Evolutionary conservation across 2,888 invertebrate species (phyloP), one percentile per base, ranked within the genome.

Genomic region (Drosophila emarginata): DNA sequence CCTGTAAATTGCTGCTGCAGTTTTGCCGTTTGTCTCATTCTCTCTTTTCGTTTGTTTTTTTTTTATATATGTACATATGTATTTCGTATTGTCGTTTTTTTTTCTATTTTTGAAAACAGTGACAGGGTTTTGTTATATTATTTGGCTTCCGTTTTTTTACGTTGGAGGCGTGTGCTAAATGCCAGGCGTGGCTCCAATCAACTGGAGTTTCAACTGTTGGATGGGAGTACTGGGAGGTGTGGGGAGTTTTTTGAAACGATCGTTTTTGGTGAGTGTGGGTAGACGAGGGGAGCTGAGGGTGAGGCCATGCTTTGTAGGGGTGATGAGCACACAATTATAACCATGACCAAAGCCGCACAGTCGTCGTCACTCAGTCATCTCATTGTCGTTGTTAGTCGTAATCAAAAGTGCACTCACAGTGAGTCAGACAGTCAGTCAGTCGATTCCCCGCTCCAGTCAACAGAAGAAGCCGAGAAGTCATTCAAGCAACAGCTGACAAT

Each of bases 321-420:
- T 79, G 86, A 80, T 86, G 77, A 74, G 84, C 69, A 54, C 67
- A 82, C 80, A 77, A 65, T 64, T 67, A 69, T 56, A 80, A 67
- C 70, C 79, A 80, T 87, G 87, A 76, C 69, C 85, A 73, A 69
- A 63, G 57, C 54, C 78, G 71, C 70, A 72, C 63, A 61, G 32
- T 69, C 76, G 32, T 69, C 76, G 70, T 61, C 68, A 72, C 61
- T 64, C 67, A 63, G 51, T 61, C 60, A 62, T 23, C 37, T 50
- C 67, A 58, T 64, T 65, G 66, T 53, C 61, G 61, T 64, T 63
- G 62, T 45, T 59, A 51, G 56, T 67, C 79, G 81, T 58, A 65
- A 71, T 79, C 80, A 57, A 74, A 21, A 73, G 66, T 79, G 79
- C 79, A 82, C 54, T 69, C 62, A 56, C 50, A 52, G 40, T 59